Evolutionary conservation across 2,113 vertebrate species (phyloP).

Genomic region (Ictidomys tridecemlineatus): DNA sequence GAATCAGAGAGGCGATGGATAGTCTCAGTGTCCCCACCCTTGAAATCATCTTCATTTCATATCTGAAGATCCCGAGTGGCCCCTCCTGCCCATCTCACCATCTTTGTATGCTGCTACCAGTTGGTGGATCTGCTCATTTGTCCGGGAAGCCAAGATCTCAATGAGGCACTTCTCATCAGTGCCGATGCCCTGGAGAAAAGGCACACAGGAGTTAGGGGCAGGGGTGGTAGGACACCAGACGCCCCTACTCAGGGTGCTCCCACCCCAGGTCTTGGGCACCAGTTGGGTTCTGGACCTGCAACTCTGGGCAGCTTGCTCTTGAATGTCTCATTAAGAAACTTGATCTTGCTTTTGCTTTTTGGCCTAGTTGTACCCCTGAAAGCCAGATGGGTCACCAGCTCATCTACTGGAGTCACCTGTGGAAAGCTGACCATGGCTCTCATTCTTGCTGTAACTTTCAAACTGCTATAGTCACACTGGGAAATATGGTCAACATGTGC

Average conservation of each 20-base stretch:
- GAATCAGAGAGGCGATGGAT: background rate
- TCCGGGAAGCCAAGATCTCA: conserved; percentile 96
- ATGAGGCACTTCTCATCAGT: conserved; percentile 96
- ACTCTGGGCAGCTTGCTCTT: background rate
- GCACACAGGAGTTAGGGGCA: background rate
- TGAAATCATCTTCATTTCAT: background rate
- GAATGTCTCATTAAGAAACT: background rate
- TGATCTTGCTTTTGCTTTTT: background rate
- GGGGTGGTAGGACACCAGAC: background rate
- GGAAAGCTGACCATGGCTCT: background rate
- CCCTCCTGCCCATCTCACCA: conserved; percentile 85
- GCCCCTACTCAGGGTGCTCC: background rate
- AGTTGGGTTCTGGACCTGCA: background rate
- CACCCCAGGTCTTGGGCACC: background rate
- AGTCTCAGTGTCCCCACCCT: background rate
- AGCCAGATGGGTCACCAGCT: background rate
- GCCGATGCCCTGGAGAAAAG: conserved; percentile 90
- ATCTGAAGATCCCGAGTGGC: background rate
- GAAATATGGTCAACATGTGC: background rate
- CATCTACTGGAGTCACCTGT: background rate
- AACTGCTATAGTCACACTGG: too few species aligned
- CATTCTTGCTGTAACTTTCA: background rate
- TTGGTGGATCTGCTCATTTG: conserved; percentile 92
- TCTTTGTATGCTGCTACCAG: conserved; percentile 95
- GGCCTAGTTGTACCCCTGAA: background rate